A percentile compares a stretch with the other conserved stretches of the same genome.
phyloP scores from a whole-genome alignment of 2,888 invertebrate genomes.

The Eupithecia tripunctaria region DNA sequence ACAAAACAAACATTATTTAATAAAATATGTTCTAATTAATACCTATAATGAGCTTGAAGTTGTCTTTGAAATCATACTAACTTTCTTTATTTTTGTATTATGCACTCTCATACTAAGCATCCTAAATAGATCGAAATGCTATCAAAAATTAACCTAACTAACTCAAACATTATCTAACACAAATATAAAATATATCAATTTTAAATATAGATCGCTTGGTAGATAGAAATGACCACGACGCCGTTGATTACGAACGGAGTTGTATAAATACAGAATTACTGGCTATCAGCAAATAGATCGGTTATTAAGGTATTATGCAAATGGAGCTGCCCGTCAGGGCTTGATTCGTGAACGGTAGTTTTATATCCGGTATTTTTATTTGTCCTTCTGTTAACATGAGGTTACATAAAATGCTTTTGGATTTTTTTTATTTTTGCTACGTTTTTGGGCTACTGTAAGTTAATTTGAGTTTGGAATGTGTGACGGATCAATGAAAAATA shows the following conservation, averaged over 20 bases:
- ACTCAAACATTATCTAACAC: no score
- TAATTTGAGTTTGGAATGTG: neutral
- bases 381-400: neutral
- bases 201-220: neutral
- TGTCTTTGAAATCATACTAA: no score
- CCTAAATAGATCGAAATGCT: no score
- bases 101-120: no score
- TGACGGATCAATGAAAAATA: neutral
- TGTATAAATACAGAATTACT: conserved; percentile 22
- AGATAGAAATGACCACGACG: neutral
- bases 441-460: neutral
- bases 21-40: no score
- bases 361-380: conserved; percentile 16
- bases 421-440: neutral
- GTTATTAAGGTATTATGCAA: conserved; percentile 25
- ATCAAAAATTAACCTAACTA: neutral
- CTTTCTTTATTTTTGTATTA: neutral
- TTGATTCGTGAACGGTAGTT: conserved; percentile 23
- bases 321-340: conserved; percentile 16
- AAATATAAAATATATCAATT: neutral
- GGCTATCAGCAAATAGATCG: conserved; percentile 33
- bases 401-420: no score
- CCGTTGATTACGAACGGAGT: conserved; percentile 14
- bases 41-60: no score
- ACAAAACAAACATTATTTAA: no score